Percentiles rank a stretch among this genome's conserved stretches.
Conservation (phyloP, 2,888 invertebrate species). For the Cryptocheilus praepositus region DNA sequence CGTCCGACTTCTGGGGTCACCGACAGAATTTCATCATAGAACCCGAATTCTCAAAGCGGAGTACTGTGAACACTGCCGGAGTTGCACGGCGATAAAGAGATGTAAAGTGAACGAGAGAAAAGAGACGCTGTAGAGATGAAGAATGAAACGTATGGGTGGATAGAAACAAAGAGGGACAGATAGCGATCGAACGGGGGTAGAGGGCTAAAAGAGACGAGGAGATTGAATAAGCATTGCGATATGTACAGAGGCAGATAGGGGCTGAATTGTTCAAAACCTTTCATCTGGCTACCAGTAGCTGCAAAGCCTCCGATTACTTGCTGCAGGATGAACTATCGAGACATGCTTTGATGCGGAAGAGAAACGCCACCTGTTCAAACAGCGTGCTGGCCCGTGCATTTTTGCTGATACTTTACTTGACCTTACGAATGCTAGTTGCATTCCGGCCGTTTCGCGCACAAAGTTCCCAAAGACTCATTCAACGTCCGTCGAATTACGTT, state of each 20-base stretch:
- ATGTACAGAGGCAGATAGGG: neutral
- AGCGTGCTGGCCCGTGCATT: constrained; percentile 18
- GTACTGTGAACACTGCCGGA: constrained; percentile 34
- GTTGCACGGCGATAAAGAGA: constrained; percentile 38
- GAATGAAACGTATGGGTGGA: constrained; percentile 21
- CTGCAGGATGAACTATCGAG: no score
- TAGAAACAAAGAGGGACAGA: neutral
- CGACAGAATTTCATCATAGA: constrained; percentile 35
- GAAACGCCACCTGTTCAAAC: no score
- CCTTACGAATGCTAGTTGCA: no score
- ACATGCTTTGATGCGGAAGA: no score
- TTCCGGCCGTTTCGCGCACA: no score
- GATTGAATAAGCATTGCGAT: no score
- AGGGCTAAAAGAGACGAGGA: no score
- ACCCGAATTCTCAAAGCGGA: constrained; percentile 36
- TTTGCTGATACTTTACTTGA: constrained; percentile 23
- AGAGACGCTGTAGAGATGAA: constrained; percentile 13
- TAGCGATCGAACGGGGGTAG: neutral
- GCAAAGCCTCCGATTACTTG: no score
- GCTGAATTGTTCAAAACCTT: neutral
- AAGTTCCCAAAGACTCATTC: neutral
- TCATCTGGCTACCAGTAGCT: no score
- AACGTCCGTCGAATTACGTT: constrained; percentile 17
- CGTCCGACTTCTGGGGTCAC: constrained; percentile 37
- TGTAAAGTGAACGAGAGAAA: constrained; percentile 10